Percentiles rank a stretch among this genome's conserved stretches.
Conservation (phyloP, 2,888 invertebrate genomes). For the Smittia aterrima region DNA sequence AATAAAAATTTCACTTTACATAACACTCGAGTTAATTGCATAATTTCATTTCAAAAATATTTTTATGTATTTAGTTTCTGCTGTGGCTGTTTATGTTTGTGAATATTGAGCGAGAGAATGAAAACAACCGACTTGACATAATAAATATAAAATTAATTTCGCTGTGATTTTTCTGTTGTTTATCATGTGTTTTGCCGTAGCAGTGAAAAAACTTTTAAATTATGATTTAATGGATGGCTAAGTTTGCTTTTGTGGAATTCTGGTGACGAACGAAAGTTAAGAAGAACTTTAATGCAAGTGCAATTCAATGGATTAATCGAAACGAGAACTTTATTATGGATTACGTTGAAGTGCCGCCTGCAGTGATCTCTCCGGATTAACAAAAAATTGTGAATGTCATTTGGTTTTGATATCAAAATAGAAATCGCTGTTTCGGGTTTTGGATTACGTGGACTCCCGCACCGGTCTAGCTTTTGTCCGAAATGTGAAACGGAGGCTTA, state of each 20-base stretch:
- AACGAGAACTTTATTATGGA: not conserved
- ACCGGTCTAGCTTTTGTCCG: no score
- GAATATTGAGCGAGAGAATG: not conserved
- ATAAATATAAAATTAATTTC: not conserved
- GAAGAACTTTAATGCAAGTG: not conserved
- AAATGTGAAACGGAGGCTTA: no score
- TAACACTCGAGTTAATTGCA: conserved; percentile 40
- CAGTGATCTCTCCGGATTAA: not conserved
- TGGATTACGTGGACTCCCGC: no score
- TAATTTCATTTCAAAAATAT: conserved; percentile 20
- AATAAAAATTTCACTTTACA: conserved; percentile 40
- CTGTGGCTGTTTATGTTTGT: conserved; percentile 35
- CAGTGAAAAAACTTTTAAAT: no score
- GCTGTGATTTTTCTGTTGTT: not conserved
- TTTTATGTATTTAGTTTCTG: conserved; percentile 34
- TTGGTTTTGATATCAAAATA: conserved; percentile 11
- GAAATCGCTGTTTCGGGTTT: not conserved
- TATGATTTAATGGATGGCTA: no score
- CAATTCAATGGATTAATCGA: not conserved
- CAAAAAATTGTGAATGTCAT: not conserved
- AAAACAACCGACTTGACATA: not conserved
- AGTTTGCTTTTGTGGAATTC: no score
- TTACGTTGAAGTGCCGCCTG: not conserved
- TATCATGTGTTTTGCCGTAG: no score
- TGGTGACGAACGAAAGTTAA: no score